A percentile compares a stretch with the other conserved stretches of the same genome.
phyloP scores from a whole-genome alignment of 1,140 invertebrate species.

The Macrostomum lignano region DNA sequence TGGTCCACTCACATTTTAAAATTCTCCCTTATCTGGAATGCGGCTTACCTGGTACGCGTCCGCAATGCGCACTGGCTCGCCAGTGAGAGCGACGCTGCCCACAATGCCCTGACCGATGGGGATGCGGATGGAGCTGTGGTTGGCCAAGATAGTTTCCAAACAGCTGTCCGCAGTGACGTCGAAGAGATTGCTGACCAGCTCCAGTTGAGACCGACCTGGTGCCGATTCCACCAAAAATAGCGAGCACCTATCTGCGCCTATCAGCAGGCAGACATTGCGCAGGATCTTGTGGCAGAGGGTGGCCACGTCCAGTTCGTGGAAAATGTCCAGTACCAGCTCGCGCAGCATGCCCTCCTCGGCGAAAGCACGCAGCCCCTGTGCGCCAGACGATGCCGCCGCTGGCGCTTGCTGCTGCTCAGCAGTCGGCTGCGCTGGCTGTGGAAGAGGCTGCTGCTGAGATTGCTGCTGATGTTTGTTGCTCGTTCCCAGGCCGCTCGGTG shows the following conservation, averaged over 20 bases:
- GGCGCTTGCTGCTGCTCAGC: neutral
- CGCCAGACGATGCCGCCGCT: neutral
- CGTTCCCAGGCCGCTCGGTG: too few species aligned
- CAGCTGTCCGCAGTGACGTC: conserved; percentile 37
- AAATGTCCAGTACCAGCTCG: conserved; percentile 79
- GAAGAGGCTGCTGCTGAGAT: too few species aligned
- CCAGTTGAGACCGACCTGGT: conserved; percentile 21
- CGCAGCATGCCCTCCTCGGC: conserved; percentile 32
- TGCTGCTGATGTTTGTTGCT: too few species aligned
- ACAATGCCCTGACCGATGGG: conserved; percentile 53
- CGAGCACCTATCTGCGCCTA: conserved; percentile 66
- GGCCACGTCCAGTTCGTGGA: conserved; percentile 67
- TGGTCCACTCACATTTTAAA: too few species aligned
- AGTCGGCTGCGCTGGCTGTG: neutral
- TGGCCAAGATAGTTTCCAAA: conserved; percentile 49
- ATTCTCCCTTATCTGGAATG: too few species aligned
- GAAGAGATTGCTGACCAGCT: conserved; percentile 64
- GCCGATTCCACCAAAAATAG: conserved; percentile 56
- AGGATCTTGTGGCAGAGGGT: conserved; percentile 78
- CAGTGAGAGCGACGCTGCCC: conserved; percentile 65
- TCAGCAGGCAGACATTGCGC: conserved; percentile 63
- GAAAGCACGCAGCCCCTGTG: neutral
- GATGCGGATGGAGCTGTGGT: conserved; percentile 41
- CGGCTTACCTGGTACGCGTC: conserved; percentile 61
- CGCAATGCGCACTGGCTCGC: conserved; percentile 65